Evolutionary conservation across 2,888 invertebrate genomes (phyloP).

Genomic region (Volucella inanis): DNA sequence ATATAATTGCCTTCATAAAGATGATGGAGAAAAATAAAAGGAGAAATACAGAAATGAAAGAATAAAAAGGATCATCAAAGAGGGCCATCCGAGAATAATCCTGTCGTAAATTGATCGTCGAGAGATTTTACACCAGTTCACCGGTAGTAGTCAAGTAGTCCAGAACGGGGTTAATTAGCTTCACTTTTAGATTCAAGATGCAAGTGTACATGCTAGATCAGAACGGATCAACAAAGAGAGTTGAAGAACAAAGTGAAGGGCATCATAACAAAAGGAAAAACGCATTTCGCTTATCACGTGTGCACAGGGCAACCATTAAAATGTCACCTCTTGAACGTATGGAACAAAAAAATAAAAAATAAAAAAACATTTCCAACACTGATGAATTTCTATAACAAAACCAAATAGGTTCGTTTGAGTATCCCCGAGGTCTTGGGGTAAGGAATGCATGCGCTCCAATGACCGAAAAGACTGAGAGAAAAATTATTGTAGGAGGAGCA

Average conservation of each 20-base stretch:
- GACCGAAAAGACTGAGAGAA: constrained; percentile 5
- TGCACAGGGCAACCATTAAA: constrained; percentile 44
- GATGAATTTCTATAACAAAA: constrained; percentile 54
- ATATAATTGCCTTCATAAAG: constrained; percentile 39
- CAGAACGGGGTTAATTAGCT: constrained; percentile 60
- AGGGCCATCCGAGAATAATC: constrained; percentile 40
- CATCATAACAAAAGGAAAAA: neutral
- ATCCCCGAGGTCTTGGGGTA: constrained; percentile 2
- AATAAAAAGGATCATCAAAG: constrained; percentile 49
- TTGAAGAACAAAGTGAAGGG: no score
- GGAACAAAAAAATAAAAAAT: no score
- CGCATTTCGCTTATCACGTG: constrained; percentile 48
- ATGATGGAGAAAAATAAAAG: constrained; percentile 14
- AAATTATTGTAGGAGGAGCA: neutral
- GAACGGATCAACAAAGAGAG: constrained; percentile 14
- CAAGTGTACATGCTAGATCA: constrained; percentile 27
- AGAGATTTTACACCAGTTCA: constrained; percentile 41
- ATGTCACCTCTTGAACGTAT: constrained; percentile 54
- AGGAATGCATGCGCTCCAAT: constrained; percentile 25
- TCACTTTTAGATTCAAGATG: constrained; percentile 4
- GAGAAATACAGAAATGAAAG: neutral
- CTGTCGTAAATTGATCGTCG: constrained; percentile 65
- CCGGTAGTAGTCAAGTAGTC: constrained; percentile 16
- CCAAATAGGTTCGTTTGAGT: constrained; percentile 2
- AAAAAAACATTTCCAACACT: constrained; percentile 30